Conservation (phyloP, 2,888 invertebrate species). For the Trachelus troglodyta region DNA sequence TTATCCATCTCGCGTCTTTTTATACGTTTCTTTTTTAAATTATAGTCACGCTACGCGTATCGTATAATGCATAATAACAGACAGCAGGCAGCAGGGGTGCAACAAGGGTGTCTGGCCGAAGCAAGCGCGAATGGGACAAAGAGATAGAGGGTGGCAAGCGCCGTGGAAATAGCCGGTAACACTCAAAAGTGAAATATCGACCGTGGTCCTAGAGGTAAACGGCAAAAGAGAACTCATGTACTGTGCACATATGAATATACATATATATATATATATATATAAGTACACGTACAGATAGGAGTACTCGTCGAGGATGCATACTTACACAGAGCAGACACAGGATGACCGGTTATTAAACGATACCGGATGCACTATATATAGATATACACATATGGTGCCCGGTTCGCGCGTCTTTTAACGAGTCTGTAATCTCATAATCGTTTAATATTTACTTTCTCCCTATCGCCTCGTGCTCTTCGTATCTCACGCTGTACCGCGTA, state of each 20-base stretch:
- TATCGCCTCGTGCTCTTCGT: background rate
- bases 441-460: background rate
- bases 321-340: slow-evolving; percentile 8
- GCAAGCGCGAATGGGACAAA: background rate
- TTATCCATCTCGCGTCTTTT: background rate
- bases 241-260: background rate
- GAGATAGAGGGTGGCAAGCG: background rate
- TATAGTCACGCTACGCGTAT: background rate
- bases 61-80: background rate
- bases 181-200: background rate
- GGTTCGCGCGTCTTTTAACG: background rate
- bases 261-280: background rate
- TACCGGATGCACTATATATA: slow-evolving; percentile 7
- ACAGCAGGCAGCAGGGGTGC: background rate
- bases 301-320: background rate
- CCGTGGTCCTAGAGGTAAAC: background rate
- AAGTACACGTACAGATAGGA: background rate
- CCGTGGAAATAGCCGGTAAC: background rate
- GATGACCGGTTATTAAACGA: slow-evolving; percentile 22
- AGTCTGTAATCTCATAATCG: background rate
- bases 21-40: background rate
- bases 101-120: background rate
- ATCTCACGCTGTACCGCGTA: background rate
- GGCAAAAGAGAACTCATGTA: background rate
- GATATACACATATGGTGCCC: background rate